Evolutionary conservation across 2,113 vertebrate genomes (phyloP).

Genomic region (Anser cygnoides): DNA sequence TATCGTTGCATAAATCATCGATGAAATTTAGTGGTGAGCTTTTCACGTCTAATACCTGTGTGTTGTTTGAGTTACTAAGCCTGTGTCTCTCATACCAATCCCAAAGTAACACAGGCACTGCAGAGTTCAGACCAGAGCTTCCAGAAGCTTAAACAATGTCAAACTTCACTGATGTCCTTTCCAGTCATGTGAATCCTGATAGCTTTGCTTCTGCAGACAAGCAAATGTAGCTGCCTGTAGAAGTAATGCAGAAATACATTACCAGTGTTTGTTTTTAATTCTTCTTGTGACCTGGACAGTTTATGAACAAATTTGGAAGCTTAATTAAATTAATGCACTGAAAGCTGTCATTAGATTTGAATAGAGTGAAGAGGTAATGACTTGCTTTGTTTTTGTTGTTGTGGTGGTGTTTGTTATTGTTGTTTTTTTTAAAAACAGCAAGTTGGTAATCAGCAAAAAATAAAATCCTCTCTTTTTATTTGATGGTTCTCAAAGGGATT

Average conservation of each 20-base stretch:
- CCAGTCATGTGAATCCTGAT: background rate
- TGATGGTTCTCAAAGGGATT: background rate
- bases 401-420: background rate
- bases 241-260: conserved; percentile 18
- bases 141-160: conserved; percentile 26
- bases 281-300: background rate
- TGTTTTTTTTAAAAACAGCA: background rate
- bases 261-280: conserved; percentile 44
- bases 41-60: background rate
- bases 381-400: background rate
- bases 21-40: background rate
- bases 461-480: background rate
- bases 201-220: conserved; percentile 20
- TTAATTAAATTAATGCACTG: conserved; percentile 26
- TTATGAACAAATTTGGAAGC: conserved; percentile 26
- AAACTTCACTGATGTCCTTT: conserved; percentile 42
- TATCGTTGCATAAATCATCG: background rate
- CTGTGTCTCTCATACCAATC: background rate
- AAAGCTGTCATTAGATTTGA: background rate
- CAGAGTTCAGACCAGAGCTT: conserved; percentile 1
- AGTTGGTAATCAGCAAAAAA: background rate
- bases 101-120: background rate
- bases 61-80: background rate
- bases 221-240: background rate
- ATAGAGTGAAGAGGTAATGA: background rate